Conservation (phyloP, 2,888 invertebrate genomes). For the Eilema depressum region DNA sequence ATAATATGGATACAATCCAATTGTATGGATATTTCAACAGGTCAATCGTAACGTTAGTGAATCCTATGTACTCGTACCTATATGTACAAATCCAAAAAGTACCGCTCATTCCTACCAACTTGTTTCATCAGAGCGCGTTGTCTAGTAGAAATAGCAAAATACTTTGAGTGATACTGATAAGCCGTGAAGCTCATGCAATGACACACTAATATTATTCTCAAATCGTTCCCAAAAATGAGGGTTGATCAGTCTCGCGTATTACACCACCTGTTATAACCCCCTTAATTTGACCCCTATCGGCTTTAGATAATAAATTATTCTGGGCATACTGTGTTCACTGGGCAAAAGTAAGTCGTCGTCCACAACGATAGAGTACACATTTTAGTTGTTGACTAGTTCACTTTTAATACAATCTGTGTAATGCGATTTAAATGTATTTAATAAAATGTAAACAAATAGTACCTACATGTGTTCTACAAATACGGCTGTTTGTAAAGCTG, state of each 20-base stretch:
- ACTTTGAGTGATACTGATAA: constrained; percentile 26
- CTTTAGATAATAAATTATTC: constrained; percentile 61
- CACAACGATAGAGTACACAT: constrained; percentile 10
- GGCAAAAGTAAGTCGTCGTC: constrained; percentile 19
- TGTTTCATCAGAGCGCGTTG: too few species aligned
- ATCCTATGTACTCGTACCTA: too few species aligned
- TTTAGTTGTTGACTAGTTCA: constrained; percentile 15
- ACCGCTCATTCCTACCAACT: too few species aligned
- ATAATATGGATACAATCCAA: not conserved
- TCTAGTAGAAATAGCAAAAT: not conserved
- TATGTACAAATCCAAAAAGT: too few species aligned
- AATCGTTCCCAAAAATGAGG: constrained; percentile 70
- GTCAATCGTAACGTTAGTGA: not conserved
- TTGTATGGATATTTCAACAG: not conserved
- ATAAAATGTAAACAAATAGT: constrained; percentile 56
- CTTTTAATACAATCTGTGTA: constrained; percentile 58
- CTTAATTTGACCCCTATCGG: constrained; percentile 50
- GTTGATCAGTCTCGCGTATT: constrained; percentile 66
- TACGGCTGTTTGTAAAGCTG: constrained; percentile 29
- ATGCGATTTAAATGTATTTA: constrained; percentile 64
- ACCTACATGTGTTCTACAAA: constrained; percentile 50
- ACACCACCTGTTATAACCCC: constrained; percentile 72
- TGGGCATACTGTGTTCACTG: constrained; percentile 9
- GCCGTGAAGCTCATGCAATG: constrained; percentile 38
- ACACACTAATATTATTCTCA: constrained; percentile 47